Evolutionary conservation across 2,888 invertebrate genomes (phyloP).

Genomic region (Aspidapion aeneum): DNA sequence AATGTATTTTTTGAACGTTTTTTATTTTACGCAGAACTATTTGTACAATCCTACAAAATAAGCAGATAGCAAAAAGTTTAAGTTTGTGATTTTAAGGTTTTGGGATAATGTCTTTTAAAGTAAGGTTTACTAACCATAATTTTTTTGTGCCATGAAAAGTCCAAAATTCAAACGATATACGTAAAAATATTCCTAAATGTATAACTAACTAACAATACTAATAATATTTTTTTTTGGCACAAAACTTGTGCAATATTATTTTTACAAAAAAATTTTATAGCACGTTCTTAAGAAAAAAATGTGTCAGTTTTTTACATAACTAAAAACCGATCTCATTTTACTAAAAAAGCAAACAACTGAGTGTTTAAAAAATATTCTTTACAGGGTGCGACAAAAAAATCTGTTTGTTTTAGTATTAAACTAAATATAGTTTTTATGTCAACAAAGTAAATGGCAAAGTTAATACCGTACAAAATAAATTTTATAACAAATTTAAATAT

Average conservation of each 20-base stretch:
- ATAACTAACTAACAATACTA: not conserved
- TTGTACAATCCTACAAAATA: not conserved
- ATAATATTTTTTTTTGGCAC: not conserved
- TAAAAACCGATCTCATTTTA: not conserved
- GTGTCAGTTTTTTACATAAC: not conserved
- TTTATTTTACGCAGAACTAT: conserved; percentile 27
- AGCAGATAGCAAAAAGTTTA: not conserved
- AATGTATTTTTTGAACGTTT: conserved; percentile 37
- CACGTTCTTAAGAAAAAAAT: not conserved
- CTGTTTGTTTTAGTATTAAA: too few species aligned
- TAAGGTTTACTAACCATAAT: conserved; percentile 1
- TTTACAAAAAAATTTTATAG: not conserved
- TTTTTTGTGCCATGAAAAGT: conserved; percentile 36
- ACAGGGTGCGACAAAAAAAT: not conserved
- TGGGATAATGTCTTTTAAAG: not conserved
- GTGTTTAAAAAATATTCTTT: not conserved
- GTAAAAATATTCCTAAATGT: conserved; percentile 37
- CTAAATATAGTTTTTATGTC: too few species aligned
- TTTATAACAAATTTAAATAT: too few species aligned
- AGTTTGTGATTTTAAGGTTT: conserved; percentile 1
- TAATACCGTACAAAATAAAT: too few species aligned
- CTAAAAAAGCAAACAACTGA: not conserved
- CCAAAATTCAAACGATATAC: conserved; percentile 38
- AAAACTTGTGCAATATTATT: not conserved
- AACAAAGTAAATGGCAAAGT: too few species aligned